Percentiles rank a stretch among this genome's conserved stretches.
phyloP scores from a whole-genome alignment of 2,888 invertebrate species.

The Mesorhabditis spiculigera region DNA sequence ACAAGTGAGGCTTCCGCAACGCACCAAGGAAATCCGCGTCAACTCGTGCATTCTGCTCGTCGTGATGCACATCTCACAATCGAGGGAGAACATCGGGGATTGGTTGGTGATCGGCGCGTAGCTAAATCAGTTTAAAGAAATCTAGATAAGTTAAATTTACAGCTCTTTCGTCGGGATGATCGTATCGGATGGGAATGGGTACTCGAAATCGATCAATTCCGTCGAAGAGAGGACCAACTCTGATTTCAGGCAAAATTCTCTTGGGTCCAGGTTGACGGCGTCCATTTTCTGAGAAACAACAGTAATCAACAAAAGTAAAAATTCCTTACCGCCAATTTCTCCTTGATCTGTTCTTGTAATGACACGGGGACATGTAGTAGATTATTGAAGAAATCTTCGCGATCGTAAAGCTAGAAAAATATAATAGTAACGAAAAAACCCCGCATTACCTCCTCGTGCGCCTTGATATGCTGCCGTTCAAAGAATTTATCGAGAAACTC shows the following conservation, averaged over 20 bases:
- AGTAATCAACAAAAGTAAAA: not conserved
- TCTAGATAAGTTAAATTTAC: not conserved
- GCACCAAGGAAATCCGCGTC: conserved; percentile 61
- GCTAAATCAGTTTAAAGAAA: conserved; percentile 17
- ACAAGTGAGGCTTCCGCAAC: conserved; percentile 6
- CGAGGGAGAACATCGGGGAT: conserved; percentile 62
- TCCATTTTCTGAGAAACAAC: conserved; percentile 12
- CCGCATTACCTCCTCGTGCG: conserved; percentile 17
- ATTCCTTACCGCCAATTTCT: conserved; percentile 20
- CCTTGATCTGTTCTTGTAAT: conserved; percentile 33
- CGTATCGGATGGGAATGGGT: conserved; percentile 29
- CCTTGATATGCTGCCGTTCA: conserved; percentile 31
- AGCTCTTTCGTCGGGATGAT: conserved; percentile 17
- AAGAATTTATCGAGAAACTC: conserved; percentile 37
- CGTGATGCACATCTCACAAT: conserved; percentile 64
- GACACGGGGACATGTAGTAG: conserved; percentile 33
- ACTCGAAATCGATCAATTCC: conserved; percentile 30
- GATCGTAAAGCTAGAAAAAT: conserved; percentile 12
- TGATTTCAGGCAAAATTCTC: conserved; percentile 16
- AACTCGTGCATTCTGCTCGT: conserved; percentile 55
- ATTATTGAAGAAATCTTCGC: conserved; percentile 38
- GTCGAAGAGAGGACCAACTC: conserved; percentile 23
- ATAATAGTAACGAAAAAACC: not conserved
- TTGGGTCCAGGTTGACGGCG: not conserved
- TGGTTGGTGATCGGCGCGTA: conserved; percentile 33